Percentiles rank a stretch among this genome's conserved stretches.
These are phyloP conservation scores for Lycia hirtaria DNA, from an alignment of 2,888 invertebrate genomes.

Conservation along the genomic window DNA sequence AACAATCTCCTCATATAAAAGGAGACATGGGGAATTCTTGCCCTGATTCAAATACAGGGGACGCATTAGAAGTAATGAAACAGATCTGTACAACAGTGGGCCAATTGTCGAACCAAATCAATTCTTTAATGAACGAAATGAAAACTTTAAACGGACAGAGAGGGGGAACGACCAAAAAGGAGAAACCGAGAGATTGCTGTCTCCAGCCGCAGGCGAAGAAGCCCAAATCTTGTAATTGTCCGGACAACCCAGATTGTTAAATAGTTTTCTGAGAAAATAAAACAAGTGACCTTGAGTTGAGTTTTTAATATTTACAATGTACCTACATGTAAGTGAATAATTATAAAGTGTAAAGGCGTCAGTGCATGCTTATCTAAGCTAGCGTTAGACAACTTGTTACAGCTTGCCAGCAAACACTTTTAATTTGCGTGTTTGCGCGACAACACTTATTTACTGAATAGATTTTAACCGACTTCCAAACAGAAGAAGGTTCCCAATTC, in stretches of 20 bases:
- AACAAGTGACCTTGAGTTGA: neutral
- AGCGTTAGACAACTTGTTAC: no score
- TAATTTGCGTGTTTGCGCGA: no score
- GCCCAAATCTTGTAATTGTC: constrained; percentile 50
- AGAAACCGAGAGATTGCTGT: constrained; percentile 12
- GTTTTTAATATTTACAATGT: no score
- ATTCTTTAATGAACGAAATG: constrained; percentile 53
- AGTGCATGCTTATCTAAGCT: no score
- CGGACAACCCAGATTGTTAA: constrained; percentile 18
- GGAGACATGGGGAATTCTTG: constrained; percentile 6
- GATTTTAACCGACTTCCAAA: no score
- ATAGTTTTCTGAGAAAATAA: no score
- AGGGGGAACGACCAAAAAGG: neutral
- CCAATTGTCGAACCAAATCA: constrained; percentile 51
- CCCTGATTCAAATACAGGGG: neutral
- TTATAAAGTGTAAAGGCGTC: no score
- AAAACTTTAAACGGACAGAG: constrained; percentile 24
- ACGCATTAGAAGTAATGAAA: constrained; percentile 40
- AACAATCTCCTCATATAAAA: neutral
- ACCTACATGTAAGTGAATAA: no score
- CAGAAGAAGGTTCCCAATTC: no score
- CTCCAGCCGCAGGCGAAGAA: constrained; percentile 43
- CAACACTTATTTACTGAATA: no score
- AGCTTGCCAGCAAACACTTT: no score
- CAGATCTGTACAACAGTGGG: constrained; percentile 61